Evolutionary conservation across 1,140 invertebrate genomes (phyloP), one percentile per base, ranked within the genome.

Genomic region (Pogonus chalceus): DNA sequence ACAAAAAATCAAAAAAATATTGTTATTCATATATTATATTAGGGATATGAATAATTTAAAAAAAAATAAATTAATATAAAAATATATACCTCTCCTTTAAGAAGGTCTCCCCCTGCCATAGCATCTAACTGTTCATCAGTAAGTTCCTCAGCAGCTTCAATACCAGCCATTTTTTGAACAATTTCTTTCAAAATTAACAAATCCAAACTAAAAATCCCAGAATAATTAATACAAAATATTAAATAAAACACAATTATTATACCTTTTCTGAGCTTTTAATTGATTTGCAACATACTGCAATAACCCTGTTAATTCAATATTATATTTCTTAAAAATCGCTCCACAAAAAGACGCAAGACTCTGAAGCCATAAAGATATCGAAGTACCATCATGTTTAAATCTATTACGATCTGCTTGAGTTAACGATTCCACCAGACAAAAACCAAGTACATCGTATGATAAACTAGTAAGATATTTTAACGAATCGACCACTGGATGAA

Each of bases 161-260:
- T 93, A 1, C 96, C 96, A 12, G 94, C 90, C 95, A 99, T 98
- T 78, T 98, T 99, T 73, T 97, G 92, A 52, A 99, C 90, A 60
- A 99, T 91, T 75, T 99, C 97, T 72, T 97, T 93, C 43, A 99
- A 72, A 60, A 99, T 87, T 20, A 99, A 74, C 56, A 99, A 74
- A 76, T 98, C 94, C 71, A 95, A 81, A 73, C 92, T 92, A 70
- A 52, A 79, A 76, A 63, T 60, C n/a, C n/a, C n/a, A n/a, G 56
- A 61, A 57, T 51, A 54, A 37, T 12, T 48, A 22, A 50, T 14
- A 49, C 49, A 51, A 51, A 47, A 31, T 22, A 52, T 22, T 10
- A 20, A 2, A 22, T 7, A 22, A 35, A 14, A 23, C 23, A 18
- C 7, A 24, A 53, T 48, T 37, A 47, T 52, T 55, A 58, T 75